These are phyloP conservation scores for Trachelus stipa DNA, from an alignment of 2,888 invertebrate species.

Conservation along the genomic window DNA sequence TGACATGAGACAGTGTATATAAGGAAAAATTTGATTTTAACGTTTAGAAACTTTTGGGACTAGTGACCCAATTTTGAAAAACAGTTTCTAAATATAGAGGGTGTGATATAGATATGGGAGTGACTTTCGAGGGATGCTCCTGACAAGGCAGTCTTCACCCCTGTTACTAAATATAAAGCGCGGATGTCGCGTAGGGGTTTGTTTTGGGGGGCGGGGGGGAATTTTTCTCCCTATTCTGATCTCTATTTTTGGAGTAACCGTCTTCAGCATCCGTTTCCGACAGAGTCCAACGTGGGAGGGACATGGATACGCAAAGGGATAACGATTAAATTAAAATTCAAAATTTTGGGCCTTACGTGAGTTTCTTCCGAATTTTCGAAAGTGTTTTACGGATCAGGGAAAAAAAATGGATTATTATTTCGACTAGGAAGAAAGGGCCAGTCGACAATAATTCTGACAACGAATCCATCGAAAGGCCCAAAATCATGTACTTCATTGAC, in stretches of 20 bases:
- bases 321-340: not conserved
- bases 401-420: too few species aligned
- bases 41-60: not conserved
- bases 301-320: not conserved
- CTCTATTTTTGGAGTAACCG: slow-evolving; percentile 7
- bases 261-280: not conserved
- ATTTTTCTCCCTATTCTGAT: not conserved
- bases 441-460: too few species aligned
- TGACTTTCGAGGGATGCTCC: not conserved
- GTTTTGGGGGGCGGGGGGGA: not conserved
- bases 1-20: not conserved
- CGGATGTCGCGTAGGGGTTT: not conserved
- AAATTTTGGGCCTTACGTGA: not conserved
- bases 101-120: not conserved
- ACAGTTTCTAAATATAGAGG: not conserved
- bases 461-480: not conserved
- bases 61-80: not conserved
- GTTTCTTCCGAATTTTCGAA: not conserved
- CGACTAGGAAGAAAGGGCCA: too few species aligned
- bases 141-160: not conserved
- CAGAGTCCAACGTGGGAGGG: not conserved
- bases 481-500: too few species aligned
- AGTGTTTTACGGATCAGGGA: not conserved
- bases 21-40: not conserved
- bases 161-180: not conserved